Evolutionary conservation across 2,113 vertebrate genomes (phyloP).

Genomic region (Catharus fuscescens): DNA sequence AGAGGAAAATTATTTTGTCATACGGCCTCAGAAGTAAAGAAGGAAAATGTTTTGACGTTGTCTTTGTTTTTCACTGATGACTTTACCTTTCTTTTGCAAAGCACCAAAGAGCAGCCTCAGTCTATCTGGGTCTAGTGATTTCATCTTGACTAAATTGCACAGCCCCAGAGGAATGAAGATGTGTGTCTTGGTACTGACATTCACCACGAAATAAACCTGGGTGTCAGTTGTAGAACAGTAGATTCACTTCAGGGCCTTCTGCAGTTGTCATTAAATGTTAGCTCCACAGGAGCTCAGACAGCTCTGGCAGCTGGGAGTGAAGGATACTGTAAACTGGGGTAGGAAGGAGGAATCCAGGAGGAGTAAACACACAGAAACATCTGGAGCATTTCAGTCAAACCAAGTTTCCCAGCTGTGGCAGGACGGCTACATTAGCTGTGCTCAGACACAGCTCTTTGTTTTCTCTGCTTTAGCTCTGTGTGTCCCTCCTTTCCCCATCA

Average conservation of each 20-base stretch:
- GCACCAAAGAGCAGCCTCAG: not conserved
- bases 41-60: not conserved
- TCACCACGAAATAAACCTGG: not conserved
- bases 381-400: not conserved
- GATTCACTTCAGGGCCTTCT: conserved; percentile 29
- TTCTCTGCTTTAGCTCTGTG: not conserved
- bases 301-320: not conserved
- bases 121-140: not conserved
- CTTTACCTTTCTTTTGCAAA: not conserved
- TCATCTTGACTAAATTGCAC: not conserved
- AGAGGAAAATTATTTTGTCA: not conserved
- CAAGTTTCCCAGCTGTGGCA: not conserved
- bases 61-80: not conserved
- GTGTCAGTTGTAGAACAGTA: conserved; percentile 8
- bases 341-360: not conserved
- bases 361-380: conserved; percentile 5
- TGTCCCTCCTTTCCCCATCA: not conserved
- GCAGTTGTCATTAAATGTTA: conserved; percentile 8
- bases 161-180: not conserved
- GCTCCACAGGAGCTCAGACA: not conserved
- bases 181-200: not conserved
- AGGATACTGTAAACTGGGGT: not conserved
- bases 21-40: not conserved
- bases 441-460: not conserved
- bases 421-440: not conserved